phyloP scores from a whole-genome alignment of 2,888 invertebrate species.

The Craniophora ligustri region DNA sequence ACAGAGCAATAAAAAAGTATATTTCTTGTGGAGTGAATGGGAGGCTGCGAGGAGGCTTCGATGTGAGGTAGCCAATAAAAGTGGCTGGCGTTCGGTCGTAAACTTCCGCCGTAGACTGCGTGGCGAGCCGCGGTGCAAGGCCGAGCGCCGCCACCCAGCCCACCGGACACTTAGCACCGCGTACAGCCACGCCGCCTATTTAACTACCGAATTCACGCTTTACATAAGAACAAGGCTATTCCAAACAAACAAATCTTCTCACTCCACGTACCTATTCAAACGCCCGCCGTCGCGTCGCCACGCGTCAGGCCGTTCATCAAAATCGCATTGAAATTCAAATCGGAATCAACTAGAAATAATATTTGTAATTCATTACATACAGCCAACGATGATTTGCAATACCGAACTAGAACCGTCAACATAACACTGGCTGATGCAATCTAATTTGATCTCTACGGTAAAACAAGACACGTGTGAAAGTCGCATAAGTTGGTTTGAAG shows the following conservation, averaged over 20 bases:
- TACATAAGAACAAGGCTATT: conserved; percentile 37
- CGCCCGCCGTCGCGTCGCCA: conserved; percentile 15
- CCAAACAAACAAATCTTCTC: conserved; percentile 27
- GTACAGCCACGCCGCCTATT: conserved; percentile 26
- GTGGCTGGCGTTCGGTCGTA: conserved; percentile 84
- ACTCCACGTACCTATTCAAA: conserved; percentile 17
- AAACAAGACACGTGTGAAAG: conserved; percentile 75
- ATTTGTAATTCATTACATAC: conserved; percentile 64
- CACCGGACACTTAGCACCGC: conserved; percentile 45
- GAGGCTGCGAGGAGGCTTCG: conserved; percentile 85
- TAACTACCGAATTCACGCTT: conserved; percentile 26
- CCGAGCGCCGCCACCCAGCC: conserved; percentile 60
- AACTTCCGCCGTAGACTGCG: conserved; percentile 86
- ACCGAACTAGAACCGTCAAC: conserved; percentile 42
- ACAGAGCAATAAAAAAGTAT: conserved; percentile 88
- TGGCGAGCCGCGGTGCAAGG: conserved; percentile 80
- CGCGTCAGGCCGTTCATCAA: conserved; percentile 28
- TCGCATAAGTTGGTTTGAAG: conserved; percentile 72
- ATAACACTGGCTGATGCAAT: conserved; percentile 36
- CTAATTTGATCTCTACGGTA: conserved; percentile 70
- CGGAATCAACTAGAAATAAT: conserved; percentile 61
- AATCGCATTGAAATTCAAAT: conserved; percentile 61
- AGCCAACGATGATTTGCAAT: conserved; percentile 47
- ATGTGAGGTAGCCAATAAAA: conserved; percentile 88
- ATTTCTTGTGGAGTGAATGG: conserved; percentile 87